Evolutionary conservation across 1,140 invertebrate genomes (phyloP).

Genomic region (Idris sp.): DNA sequence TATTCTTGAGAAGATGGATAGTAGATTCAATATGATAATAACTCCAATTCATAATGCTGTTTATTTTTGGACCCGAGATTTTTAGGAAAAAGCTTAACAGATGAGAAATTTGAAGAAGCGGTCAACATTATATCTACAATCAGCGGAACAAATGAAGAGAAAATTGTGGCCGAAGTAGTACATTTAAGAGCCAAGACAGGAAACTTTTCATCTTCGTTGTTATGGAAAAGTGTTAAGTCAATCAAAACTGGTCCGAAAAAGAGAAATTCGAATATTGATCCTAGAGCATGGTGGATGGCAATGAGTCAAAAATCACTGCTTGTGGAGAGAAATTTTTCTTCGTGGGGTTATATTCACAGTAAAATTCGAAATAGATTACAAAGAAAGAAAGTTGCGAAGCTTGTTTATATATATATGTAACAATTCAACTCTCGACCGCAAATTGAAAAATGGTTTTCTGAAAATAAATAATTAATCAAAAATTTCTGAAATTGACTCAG

Average conservation of each 20-base stretch:
- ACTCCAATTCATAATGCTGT: slow-evolving; percentile 13
- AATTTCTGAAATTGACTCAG: too few species aligned
- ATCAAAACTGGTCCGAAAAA: slow-evolving; percentile 21
- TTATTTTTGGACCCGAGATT: slow-evolving; percentile 20
- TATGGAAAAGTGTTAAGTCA: slow-evolving; percentile 12
- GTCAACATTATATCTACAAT: slow-evolving; percentile 14
- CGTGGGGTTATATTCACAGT: slow-evolving; percentile 12
- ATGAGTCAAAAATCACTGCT: slow-evolving; percentile 11
- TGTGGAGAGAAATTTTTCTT: slow-evolving; percentile 9
- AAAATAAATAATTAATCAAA: too few species aligned
- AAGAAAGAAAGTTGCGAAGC: slow-evolving; percentile 2
- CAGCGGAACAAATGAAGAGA: neutral
- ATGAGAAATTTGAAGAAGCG: slow-evolving; percentile 13
- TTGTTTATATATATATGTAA: slow-evolving; percentile 13
- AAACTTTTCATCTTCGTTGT: slow-evolving; percentile 1
- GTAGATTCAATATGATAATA: slow-evolving; percentile 3
- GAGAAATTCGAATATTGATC: slow-evolving; percentile 9
- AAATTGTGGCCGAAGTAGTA: slow-evolving; percentile 14
- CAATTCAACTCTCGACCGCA: too few species aligned
- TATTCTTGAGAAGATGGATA: slow-evolving; percentile 10
- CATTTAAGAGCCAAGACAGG: slow-evolving; percentile 18
- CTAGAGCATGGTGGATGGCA: slow-evolving; percentile 14
- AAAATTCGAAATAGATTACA: slow-evolving; percentile 5
- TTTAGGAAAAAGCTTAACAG: slow-evolving; percentile 11
- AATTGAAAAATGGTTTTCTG: too few species aligned